Evolutionary conservation across 2,888 invertebrate genomes (phyloP).

Genomic region (Heterodera filipjevi): DNA sequence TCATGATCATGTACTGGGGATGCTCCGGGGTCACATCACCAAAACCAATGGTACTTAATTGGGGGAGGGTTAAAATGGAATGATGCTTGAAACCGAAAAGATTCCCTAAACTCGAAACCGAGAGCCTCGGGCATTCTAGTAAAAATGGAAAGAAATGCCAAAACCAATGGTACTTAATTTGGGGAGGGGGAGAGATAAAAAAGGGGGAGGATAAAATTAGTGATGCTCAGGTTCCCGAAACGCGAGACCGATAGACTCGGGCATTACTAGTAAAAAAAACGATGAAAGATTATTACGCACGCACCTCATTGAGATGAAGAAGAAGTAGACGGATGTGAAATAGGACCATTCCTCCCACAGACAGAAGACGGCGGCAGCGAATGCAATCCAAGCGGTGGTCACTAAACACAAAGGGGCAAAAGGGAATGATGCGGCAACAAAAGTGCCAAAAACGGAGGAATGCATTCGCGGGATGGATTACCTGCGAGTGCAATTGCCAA

Average conservation of each 20-base stretch:
- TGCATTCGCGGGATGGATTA: background rate
- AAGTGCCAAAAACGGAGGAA: background rate
- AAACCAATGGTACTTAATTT: slow-evolving; percentile 61
- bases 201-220: background rate
- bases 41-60: slow-evolving; percentile 62
- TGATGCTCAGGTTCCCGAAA: too few species aligned
- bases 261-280: too few species aligned
- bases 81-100: background rate
- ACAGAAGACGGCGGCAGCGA: slow-evolving; percentile 84
- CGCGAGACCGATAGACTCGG: too few species aligned
- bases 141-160: slow-evolving; percentile 55
- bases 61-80: background rate
- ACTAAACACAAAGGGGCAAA: slow-evolving; percentile 37
- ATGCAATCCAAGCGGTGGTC: slow-evolving; percentile 79
- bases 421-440: background rate
- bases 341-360: slow-evolving; percentile 63
- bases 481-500: slow-evolving; percentile 18
- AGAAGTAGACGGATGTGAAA: slow-evolving; percentile 64
- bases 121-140: too few species aligned
- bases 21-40: slow-evolving; percentile 68
- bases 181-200: background rate
- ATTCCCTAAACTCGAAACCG: background rate
- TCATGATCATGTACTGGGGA: slow-evolving; percentile 67
- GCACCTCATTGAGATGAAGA: slow-evolving; percentile 61
- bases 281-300: background rate